Evolutionary conservation across 2,888 invertebrate genomes (phyloP).

Genomic region (Scaptodrosophila latifasciaeformis): DNA sequence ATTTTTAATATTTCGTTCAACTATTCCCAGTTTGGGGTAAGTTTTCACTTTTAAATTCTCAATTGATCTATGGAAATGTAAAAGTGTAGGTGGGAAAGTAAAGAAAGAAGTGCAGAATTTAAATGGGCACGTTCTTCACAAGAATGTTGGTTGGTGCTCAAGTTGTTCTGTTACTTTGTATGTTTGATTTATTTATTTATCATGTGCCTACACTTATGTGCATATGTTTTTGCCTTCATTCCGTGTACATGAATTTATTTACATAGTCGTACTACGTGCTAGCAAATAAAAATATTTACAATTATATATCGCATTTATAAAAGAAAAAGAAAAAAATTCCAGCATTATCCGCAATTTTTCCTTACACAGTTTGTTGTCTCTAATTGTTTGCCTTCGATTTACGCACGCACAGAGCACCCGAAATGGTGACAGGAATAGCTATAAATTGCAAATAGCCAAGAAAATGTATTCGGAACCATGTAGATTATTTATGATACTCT

Average conservation of each 20-base stretch:
- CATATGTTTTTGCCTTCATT: slow-evolving; percentile 18
- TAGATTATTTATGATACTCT: slow-evolving; percentile 38
- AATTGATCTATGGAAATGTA: too few species aligned
- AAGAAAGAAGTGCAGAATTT: too few species aligned
- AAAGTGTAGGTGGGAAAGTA: too few species aligned
- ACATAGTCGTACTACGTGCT: slow-evolving; percentile 56
- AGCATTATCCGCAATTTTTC: slow-evolving; percentile 15
- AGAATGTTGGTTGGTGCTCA: too few species aligned
- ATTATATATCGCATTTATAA: slow-evolving; percentile 54
- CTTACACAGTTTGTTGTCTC: slow-evolving; percentile 12
- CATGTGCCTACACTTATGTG: too few species aligned
- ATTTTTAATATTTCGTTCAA: too few species aligned
- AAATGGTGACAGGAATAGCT: too few species aligned
- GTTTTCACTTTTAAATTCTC: too few species aligned
- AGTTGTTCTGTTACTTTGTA: too few species aligned
- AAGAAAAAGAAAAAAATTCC: slow-evolving; percentile 9
- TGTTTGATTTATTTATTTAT: slow-evolving; percentile 28
- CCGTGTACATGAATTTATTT: slow-evolving; percentile 39
- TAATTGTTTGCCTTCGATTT: slow-evolving; percentile 43
- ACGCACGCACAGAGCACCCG: slow-evolving; percentile 18
- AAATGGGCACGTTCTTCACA: too few species aligned
- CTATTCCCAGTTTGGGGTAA: too few species aligned
- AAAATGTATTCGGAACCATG: slow-evolving; percentile 16
- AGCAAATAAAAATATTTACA: slow-evolving; percentile 34
- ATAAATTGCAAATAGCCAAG: slow-evolving; percentile 41